Evolutionary conservation across 2,113 vertebrate genomes (phyloP), one percentile per base, ranked within the genome.

Genomic region (Sphaerodactylus townsendi): DNA sequence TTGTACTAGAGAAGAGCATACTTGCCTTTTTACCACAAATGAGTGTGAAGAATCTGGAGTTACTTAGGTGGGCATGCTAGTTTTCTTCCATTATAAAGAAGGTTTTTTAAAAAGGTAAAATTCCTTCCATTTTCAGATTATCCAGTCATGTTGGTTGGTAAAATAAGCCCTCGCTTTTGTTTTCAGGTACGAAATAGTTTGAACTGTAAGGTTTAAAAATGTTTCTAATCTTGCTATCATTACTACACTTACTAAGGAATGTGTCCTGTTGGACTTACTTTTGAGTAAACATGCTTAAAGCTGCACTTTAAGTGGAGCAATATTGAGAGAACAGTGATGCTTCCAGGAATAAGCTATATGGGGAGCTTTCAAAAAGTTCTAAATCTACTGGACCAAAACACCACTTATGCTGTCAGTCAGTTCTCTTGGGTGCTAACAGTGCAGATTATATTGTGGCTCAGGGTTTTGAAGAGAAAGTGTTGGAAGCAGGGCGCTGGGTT

Each of bases 351-450:
- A 53, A 37, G 50, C 75, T 83, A 39, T 84, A 87, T 89, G 80
- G 84, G 72, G 69, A 73, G 37, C 56, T 33, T 39, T 28, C 35
- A 48, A 85, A 85, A 80, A 33, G 28, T 65, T 82, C 21, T 64
- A 19, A 15, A 86, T 69, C 74, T 50, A 25, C 78, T 82, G 89
- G 76, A 76, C 0, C 69, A 64, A 35, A 37, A 13, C 70, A 64
- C 37, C 37, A 2, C 39, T 75, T 84, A 64, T 85, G 46, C 65
- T 86, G 85, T 74, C 86, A 70, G 50, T 82, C 81, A 41, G 1
- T 72, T 90, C 82, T 94, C 86, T 81, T 89, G 84, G 48, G 85
- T 90, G 77, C 44, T 86, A 79, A 69, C 30, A 88, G 89, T 33
- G 3, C 81, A 77, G 86, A 88, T 15, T 80, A 25, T 15, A 76